phyloP scores from a whole-genome alignment of 2,888 invertebrate genomes.

The Plebejus argus region DNA sequence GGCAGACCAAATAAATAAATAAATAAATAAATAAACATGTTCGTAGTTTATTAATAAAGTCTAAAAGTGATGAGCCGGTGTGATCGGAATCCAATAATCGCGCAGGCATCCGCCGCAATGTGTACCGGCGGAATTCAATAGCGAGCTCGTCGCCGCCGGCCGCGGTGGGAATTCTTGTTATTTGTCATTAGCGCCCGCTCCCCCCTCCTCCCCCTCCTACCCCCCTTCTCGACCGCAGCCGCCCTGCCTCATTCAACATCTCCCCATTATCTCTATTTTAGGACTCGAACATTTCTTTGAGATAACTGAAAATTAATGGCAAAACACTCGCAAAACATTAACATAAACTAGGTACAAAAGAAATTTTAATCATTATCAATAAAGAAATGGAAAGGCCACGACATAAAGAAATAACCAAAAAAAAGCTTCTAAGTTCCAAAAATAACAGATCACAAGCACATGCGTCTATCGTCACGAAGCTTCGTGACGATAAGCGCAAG shows the following conservation, averaged over 20 bases:
- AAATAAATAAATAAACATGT: too few species aligned
- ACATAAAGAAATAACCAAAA: background rate
- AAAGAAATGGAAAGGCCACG: background rate
- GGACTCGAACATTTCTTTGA: background rate
- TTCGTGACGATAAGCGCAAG: too few species aligned
- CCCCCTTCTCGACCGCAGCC: background rate
- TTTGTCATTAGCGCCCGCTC: conserved; percentile 24
- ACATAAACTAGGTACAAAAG: background rate
- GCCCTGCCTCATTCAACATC: background rate
- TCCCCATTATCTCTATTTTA: background rate
- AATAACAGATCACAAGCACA: too few species aligned
- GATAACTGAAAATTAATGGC: background rate
- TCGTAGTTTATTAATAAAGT: too few species aligned
- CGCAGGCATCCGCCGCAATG: background rate
- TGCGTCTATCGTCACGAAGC: too few species aligned
- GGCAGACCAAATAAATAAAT: too few species aligned
- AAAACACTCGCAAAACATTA: background rate
- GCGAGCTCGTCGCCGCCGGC: background rate
- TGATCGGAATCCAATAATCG: conserved; percentile 6
- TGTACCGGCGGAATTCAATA: conserved; percentile 7
- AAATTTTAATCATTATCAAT: background rate
- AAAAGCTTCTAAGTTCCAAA: background rate
- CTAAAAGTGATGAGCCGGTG: background rate
- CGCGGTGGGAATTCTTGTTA: background rate
- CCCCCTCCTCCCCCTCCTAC: background rate